These are phyloP conservation scores for Drosophila kepulauana DNA, from an alignment of 1,140 invertebrate species.

Conservation along the genomic window DNA sequence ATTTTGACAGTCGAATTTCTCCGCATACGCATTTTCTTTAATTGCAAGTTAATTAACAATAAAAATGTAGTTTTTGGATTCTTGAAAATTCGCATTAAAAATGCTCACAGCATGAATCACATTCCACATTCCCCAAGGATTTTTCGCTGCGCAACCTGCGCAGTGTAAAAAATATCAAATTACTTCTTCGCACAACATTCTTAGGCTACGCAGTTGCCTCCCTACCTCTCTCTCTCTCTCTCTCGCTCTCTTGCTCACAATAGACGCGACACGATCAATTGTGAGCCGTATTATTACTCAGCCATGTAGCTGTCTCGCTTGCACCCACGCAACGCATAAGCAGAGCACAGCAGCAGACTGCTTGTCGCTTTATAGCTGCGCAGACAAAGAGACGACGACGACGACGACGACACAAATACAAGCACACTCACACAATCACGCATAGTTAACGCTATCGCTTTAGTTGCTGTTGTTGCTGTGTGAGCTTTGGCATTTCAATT, in stretches of 20 bases:
- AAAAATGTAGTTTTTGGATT: constrained; percentile 21
- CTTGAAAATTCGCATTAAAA: constrained; percentile 56
- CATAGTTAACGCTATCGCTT: constrained; percentile 14
- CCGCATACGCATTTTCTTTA: constrained; percentile 37
- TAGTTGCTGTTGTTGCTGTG: constrained; percentile 9
- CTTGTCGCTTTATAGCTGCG: constrained; percentile 27
- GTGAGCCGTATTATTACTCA: constrained; percentile 1
- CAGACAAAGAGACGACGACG: constrained; percentile 41
- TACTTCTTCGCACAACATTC: constrained; percentile 57
- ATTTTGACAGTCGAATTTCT: constrained; percentile 61
- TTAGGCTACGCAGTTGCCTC: constrained; percentile 50
- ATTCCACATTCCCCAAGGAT: constrained; percentile 9
- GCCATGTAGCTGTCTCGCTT: constrained; percentile 24
- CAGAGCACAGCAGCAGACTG: constrained; percentile 30
- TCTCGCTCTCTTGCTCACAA: not conserved
- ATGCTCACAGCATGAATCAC: constrained; percentile 61
- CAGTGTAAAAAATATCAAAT: constrained; percentile 62
- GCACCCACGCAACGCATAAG: constrained; percentile 2
- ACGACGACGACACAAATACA: constrained; percentile 14
- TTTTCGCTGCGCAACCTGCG: constrained; percentile 40
- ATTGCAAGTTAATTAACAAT: constrained; percentile 80
- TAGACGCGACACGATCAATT: constrained; percentile 11
- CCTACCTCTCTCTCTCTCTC: not conserved
- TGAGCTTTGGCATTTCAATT: constrained; percentile 65
- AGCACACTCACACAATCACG: constrained; percentile 4